Conservation (phyloP, 1,140 invertebrate genomes). For the Globodera rostochiensis region DNA sequence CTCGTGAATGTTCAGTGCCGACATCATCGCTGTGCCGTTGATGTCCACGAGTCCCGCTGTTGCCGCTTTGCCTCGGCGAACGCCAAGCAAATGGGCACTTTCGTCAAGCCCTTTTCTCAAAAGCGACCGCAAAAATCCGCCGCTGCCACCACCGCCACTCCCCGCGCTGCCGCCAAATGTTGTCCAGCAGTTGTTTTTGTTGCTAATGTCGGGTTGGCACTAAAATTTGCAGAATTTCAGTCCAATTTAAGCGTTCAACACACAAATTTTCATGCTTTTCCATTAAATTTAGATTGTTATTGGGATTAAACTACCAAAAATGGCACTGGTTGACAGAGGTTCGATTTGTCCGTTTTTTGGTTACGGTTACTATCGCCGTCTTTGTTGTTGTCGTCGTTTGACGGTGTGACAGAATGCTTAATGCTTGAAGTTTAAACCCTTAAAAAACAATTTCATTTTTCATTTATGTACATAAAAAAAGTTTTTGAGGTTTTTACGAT, state of each 20-base stretch:
- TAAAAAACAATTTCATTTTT: background rate
- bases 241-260: no score
- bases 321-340: background rate
- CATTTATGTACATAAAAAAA: no score
- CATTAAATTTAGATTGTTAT: background rate
- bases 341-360: background rate
- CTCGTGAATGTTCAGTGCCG: background rate
- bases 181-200: background rate
- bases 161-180: no score
- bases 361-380: background rate
- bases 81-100: background rate
- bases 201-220: background rate
- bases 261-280: background rate
- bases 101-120: background rate
- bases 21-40: background rate
- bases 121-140: background rate
- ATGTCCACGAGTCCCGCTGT: background rate
- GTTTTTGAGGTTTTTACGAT: no score
- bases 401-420: no score
- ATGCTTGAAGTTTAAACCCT: background rate
- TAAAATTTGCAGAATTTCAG: no score
- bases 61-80: background rate
- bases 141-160: background rate
- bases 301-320: background rate
- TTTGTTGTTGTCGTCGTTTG: background rate